A percentile compares a stretch with the other conserved stretches of the same genome.
These are phyloP conservation scores for Drosophila hamatofila DNA, from an alignment of 2,888 invertebrate species.

Conservation along the genomic window DNA sequence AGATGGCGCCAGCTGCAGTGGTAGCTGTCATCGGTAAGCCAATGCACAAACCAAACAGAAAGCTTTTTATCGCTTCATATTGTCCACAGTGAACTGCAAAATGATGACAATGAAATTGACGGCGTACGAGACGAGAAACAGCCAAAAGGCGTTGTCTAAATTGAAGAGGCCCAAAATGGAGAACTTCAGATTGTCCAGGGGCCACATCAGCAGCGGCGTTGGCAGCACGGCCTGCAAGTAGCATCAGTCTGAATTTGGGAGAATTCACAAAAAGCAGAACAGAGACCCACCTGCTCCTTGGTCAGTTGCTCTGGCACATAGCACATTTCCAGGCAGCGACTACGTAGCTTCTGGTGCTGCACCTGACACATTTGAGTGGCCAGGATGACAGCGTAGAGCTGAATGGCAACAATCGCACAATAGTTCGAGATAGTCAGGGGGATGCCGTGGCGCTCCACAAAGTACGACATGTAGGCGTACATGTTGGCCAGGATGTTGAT, in stretches of 20 bases:
- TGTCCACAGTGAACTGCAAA: conserved; percentile 70
- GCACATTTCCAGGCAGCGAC: conserved; percentile 55
- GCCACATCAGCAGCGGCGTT: conserved; percentile 55
- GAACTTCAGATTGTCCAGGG: conserved; percentile 60
- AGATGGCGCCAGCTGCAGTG: conserved; percentile 31
- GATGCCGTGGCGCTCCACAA: conserved; percentile 64
- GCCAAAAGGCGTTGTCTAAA: conserved; percentile 76
- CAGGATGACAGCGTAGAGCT: conserved; percentile 68
- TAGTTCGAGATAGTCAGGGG: conserved; percentile 77
- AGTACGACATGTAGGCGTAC: conserved; percentile 81
- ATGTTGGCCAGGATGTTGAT: conserved; percentile 79
- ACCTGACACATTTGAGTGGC: conserved; percentile 66
- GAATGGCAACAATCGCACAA: conserved; percentile 58
- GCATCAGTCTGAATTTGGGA: neutral
- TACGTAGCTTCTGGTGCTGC: conserved; percentile 54
- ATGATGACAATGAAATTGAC: conserved; percentile 81
- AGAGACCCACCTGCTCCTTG: conserved; percentile 38
- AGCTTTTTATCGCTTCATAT: conserved; percentile 40
- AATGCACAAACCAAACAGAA: conserved; percentile 1
- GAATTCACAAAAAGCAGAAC: too few species aligned
- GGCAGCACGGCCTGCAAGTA: conserved; percentile 46
- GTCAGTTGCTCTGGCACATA: conserved; percentile 50
- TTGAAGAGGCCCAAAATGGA: conserved; percentile 75
- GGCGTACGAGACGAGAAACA: conserved; percentile 79
- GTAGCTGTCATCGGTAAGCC: conserved; percentile 32